Percentiles rank a stretch among this genome's conserved stretches.
phyloP scores from a whole-genome alignment of 2,113 vertebrate genomes.

The Eolophus roseicapilla region DNA sequence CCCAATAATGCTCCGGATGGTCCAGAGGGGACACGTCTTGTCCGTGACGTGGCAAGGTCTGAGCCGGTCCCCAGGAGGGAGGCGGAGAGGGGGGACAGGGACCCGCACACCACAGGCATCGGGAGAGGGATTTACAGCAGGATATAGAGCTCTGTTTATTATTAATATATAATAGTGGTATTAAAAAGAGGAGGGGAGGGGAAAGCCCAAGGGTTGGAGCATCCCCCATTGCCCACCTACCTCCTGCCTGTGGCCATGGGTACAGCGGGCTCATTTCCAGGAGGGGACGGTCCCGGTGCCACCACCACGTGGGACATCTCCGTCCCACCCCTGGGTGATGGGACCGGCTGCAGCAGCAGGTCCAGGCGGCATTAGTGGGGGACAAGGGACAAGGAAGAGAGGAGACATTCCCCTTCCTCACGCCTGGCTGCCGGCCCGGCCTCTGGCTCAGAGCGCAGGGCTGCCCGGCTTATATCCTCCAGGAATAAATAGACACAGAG shows the following conservation, averaged over 20 bases:
- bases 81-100: background rate
- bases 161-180: rapidly evolving
- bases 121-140: background rate
- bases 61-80: background rate
- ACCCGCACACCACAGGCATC: background rate
- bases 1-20: constrained; percentile 24
- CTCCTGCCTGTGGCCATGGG: background rate
- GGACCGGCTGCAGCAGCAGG: background rate
- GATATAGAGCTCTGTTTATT: rapidly evolving
- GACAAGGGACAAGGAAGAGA: background rate
- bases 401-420: background rate
- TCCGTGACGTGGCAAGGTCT: background rate
- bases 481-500: background rate
- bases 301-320: background rate
- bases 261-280: background rate
- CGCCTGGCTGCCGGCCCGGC: background rate
- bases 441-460: background rate
- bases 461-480: background rate
- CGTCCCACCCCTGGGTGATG: background rate
- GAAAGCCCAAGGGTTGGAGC: background rate
- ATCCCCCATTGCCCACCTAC: background rate
- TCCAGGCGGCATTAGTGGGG: background rate
- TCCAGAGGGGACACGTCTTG: background rate
- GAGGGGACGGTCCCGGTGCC: background rate
- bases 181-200: background rate